A percentile compares a stretch with the other conserved stretches of the same genome.
phyloP scores from a whole-genome alignment of 2,113 vertebrate genomes.

The Tychaedon coryphoeus region DNA sequence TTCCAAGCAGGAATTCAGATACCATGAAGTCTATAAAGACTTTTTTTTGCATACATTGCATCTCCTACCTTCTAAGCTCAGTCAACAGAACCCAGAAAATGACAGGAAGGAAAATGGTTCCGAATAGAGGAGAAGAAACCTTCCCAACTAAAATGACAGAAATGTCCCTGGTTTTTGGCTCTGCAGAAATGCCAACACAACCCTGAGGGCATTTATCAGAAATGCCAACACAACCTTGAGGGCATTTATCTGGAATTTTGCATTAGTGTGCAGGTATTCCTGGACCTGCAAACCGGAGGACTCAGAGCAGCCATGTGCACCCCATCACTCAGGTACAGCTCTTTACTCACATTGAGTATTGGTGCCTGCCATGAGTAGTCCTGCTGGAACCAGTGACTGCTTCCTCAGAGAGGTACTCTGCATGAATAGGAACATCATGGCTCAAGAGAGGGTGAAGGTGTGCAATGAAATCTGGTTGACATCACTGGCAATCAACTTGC shows the following conservation, averaged over 20 bases:
- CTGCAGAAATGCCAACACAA: neutral
- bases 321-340: neutral
- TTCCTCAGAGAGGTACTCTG: neutral
- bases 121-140: neutral
- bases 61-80: neutral
- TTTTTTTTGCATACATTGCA: neutral
- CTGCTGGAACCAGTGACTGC: neutral
- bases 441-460: neutral
- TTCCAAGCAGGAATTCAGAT: neutral
- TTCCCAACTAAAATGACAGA: neutral
- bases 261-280: neutral
- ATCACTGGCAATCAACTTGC: neutral
- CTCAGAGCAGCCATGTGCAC: neutral
- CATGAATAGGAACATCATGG: neutral
- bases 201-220: neutral
- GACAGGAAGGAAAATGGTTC: neutral
- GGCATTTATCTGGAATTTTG: neutral
- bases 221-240: neutral
- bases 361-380: neutral
- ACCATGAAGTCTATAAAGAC: neutral
- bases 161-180: neutral
- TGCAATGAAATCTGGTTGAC: neutral
- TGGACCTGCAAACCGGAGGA: neutral
- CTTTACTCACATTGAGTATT: neutral
- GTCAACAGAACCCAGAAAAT: neutral